Conservation (phyloP, 2,797 vertebrate genomes). For the Eupleurogrammus muticus region DNA sequence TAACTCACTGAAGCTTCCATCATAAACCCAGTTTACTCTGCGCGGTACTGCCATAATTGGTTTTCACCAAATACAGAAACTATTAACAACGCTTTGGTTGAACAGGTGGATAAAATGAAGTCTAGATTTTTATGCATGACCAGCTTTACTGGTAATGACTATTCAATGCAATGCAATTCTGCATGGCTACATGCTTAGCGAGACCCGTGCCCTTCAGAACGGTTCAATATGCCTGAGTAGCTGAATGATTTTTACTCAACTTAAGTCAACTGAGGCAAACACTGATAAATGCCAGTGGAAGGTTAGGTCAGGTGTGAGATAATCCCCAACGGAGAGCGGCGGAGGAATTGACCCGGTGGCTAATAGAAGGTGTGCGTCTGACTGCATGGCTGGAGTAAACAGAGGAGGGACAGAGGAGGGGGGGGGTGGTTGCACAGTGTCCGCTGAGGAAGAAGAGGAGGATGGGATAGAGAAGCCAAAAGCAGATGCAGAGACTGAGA, state of each 20-base stretch:
- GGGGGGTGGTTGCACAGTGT: constrained; percentile 37
- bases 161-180: constrained; percentile 23
- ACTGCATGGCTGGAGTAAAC: constrained; percentile 47
- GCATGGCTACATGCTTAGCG: constrained; percentile 22
- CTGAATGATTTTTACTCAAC: constrained; percentile 72
- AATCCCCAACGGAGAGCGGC: constrained; percentile 62
- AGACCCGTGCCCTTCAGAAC: constrained; percentile 50
- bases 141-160: constrained; percentile 9
- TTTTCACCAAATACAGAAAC: constrained; percentile 22
- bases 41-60: constrained; percentile 1
- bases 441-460: constrained; percentile 36
- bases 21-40: constrained; percentile 8
- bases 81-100: constrained; percentile 34
- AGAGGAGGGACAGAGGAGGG: constrained; percentile 22
- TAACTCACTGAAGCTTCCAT: constrained; percentile 15
- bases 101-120: constrained; percentile 34
- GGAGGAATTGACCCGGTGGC: constrained; percentile 67
- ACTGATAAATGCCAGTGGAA: constrained; percentile 73
- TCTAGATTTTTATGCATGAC: constrained; percentile 31
- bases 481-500: constrained; percentile 64
- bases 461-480: constrained; percentile 51
- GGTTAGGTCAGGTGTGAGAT: constrained; percentile 75
- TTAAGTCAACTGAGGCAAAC: constrained; percentile 69
- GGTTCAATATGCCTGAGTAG: constrained; percentile 61
- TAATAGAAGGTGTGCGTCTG: constrained; percentile 63